Base-by-base conservation (phyloP, 2,888 invertebrate genomes). In the Eristalinus aeneus region DNA sequence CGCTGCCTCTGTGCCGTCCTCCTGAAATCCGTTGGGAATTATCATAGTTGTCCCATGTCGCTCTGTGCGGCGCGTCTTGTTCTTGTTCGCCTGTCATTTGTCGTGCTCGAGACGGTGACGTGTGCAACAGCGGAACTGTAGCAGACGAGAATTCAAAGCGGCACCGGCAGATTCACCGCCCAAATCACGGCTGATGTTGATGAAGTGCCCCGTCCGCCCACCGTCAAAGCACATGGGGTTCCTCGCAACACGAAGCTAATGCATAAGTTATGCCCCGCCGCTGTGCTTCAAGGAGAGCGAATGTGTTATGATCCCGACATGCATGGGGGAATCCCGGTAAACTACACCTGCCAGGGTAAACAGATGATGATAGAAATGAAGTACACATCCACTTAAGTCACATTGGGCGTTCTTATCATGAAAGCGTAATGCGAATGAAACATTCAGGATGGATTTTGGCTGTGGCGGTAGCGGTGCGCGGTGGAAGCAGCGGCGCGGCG, bases 351-450 rank as follows among this genome's bases (percentile, higher is more conserved):
- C 36, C 73, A 77, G 46, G 54, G 73, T 73, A 71, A 84, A 75
- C 74, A 78, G 74, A 77, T 86, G 77, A 82, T 82, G 81, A 86
- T 78, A 78, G 77, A 77, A 86, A 86, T 86, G 74, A 82, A 78
- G 65, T 74, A 86, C 74, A 81, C 69, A 78, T 86, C 85, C 77
- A 86, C 85, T 86, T 86, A 81, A 77, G 81, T 86, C 81, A 78
- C 81, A 77, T 78, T 82, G 78, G 82, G 69, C 56, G 78, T 60
- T 82, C 74, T 78, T 71, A 81, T 74, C 82, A 86, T 86, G 77
- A 86, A 86, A 86, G 65, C 64, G 73, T 82, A 86, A 86, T 82
- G 82, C 39, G 82, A 86, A 78, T 77, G 71, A 78, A 86, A 65
- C 69, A 81, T 81, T 75, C 58, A 81, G 64, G 68, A 36, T 39